Evolutionary conservation across 1,140 invertebrate species (phyloP), one percentile per base, ranked within the genome.

Genomic region (Pissodes strobi): DNA sequence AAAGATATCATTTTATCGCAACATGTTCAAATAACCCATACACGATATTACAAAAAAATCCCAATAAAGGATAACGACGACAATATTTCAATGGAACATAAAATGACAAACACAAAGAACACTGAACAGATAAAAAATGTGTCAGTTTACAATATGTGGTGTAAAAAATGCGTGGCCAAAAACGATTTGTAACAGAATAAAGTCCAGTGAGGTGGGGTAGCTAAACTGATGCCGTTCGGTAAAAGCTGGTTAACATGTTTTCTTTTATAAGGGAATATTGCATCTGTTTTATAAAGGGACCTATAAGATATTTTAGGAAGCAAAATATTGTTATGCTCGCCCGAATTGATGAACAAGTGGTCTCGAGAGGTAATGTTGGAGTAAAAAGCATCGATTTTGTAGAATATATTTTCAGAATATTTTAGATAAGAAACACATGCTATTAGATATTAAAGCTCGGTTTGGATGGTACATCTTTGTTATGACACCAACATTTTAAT

Each of bases 141-240:
- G 41, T 5, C 56, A 59, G 15, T 59, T 59, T 59, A 59, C 27
- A 59, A 59, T 48, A 48, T 59, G 43, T 37, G 41, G 10, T 39
- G 41, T 59, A 39, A 56, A 59, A 59, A 59, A 59, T 34, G 13
- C 13, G 8, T n/a, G 56, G 13, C 27, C 43, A 22, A 49, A 46
- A 49, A 23, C 56, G 41, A 59, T 59, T 59, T 59, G 56, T 59
- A 59, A 59, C 48, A 59, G 27, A 59, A 59, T 59, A 48, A 59
- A 59, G 48, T 59, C 34, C 56, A 59, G 21, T 48, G 56, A 59
- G 45, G 41, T 59, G 56, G 25, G 41, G 56, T 48, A 48, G 56
- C 27, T 38, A 59, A 48, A 30, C 43, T 37, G 49, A 17, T 23
- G 22, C 12, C 38, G 53, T 23, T 41, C n/a, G 39, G 39, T 21